These are phyloP conservation scores for Temnothorax rugatulus DNA, from an alignment of 2,888 invertebrate species.

Conservation along the genomic window DNA sequence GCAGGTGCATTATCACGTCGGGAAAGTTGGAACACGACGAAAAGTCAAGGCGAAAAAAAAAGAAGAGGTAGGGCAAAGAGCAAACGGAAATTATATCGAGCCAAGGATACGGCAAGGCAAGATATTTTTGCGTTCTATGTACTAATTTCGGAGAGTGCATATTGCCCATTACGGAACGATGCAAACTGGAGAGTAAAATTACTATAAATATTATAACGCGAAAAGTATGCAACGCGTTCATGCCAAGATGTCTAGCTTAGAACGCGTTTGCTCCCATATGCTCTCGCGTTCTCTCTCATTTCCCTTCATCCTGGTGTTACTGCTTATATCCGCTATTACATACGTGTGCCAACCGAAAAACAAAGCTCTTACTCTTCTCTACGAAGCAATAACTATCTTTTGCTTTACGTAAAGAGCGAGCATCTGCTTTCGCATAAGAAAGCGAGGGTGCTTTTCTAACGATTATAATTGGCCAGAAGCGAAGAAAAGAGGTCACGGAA, in stretches of 20 bases:
- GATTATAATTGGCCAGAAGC: neutral
- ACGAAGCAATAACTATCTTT: conserved; percentile 6
- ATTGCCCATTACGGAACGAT: conserved; percentile 33
- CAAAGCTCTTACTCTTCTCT: neutral
- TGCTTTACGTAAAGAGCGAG: conserved; percentile 1
- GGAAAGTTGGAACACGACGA: conserved; percentile 33
- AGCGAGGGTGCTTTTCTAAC: neutral
- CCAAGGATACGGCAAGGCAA: conserved; percentile 1
- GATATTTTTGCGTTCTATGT: conserved; percentile 52
- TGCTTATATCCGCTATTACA: conserved; percentile 6
- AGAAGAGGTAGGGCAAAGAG: neutral
- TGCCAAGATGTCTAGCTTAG: conserved; percentile 17
- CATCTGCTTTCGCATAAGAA: conserved; percentile 2
- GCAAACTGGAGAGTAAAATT: conserved; percentile 37
- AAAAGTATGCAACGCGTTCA: conserved; percentile 3
- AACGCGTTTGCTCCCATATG: neutral
- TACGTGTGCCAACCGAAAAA: conserved; percentile 29
- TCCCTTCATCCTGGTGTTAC: neutral
- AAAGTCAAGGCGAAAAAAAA: conserved; percentile 36
- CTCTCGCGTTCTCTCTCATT: neutral
- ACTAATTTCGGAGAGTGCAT: conserved; percentile 62
- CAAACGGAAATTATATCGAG: conserved; percentile 29
- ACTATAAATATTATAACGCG: conserved; percentile 43
- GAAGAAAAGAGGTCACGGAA: neutral
- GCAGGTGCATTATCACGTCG: conserved; percentile 43